Conservation (phyloP, 2,113 vertebrate species). For the Nyctibius bracteatus region DNA sequence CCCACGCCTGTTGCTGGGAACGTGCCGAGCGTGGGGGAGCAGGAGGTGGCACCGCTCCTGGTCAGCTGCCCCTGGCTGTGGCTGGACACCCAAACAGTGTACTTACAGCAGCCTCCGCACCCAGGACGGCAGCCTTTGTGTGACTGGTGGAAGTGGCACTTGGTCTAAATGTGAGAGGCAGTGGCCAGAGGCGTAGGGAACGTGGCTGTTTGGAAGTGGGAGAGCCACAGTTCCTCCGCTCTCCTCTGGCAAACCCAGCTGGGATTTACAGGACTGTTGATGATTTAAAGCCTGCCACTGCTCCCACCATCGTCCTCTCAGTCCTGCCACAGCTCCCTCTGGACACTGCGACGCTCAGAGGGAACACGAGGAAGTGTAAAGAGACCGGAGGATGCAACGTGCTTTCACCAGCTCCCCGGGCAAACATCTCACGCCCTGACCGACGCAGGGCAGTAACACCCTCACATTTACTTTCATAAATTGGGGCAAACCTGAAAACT, state of each 20-base stretch:
- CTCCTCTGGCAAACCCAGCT: background rate
- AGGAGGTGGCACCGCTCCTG: background rate
- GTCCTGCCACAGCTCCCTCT: background rate
- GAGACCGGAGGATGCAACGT: accelerated
- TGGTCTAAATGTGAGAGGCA: background rate
- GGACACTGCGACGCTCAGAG: accelerated
- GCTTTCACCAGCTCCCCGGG: background rate
- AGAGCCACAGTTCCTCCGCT: background rate
- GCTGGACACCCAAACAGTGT: background rate
- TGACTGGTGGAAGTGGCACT: background rate
- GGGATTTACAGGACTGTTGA: background rate
- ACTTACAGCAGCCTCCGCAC: background rate
- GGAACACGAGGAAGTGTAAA: background rate
- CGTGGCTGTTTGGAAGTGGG: background rate
- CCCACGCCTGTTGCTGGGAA: background rate
- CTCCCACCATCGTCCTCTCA: accelerated
- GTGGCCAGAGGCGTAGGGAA: accelerated
- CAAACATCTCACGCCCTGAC: background rate
- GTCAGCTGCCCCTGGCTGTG: background rate
- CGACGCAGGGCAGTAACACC: accelerated
- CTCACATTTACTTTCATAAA: background rate
- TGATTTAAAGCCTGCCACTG: background rate
- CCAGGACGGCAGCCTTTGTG: background rate
- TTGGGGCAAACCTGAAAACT: background rate
- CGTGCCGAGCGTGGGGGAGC: accelerated